Evolutionary conservation across 2,888 invertebrate species (phyloP), one percentile per base, ranked within the genome.

Genomic region (Polydesmus complanatus): DNA sequence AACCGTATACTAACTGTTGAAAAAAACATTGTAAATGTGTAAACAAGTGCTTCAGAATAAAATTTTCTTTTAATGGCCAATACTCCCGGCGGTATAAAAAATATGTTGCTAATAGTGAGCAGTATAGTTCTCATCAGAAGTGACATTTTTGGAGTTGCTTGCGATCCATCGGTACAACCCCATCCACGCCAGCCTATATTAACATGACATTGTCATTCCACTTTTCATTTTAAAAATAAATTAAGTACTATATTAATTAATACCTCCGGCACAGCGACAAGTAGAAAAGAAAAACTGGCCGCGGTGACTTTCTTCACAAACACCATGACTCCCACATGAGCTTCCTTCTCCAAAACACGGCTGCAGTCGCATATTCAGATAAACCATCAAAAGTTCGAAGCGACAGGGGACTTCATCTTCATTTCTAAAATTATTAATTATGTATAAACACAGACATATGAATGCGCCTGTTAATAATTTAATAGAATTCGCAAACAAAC

Each of bases 251-350:
- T n/a, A n/a, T 48, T 11, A 56, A 55, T 55, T 23, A 55, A 58
- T 58, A 61, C 62, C 77, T 67, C 73, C 74, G 55, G 73, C 71
- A 66, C 78, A 78, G 64, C 72, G 72, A 63, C 78, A 78, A 27
- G 75, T 71, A 54, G 76, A 75, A 62, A 76, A 78, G 68, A 73
- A 73, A 61, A 76, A 71, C 62, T 73, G 70, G 53, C 75, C 76
- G 63, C 73, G 73, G 63, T 75, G 75, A 66, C 75, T 72, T 67
- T 77, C 75, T 66, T 74, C 73, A 64, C 78, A 78, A 62, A 73
- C 62, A n/a, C 78, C 78, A 64, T 75, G 71, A 26, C 66, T 61
- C 5, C 77, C 76, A 67, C 77, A 78, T 1, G 75, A 71, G 59
- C 72, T 68, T 54, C 73, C 73, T 49, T 74, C 67, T 64, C 73